Evolutionary conservation across 1,140 invertebrate species (phyloP).

Genomic region (Hermatobates lingyangjiaoensis): DNA sequence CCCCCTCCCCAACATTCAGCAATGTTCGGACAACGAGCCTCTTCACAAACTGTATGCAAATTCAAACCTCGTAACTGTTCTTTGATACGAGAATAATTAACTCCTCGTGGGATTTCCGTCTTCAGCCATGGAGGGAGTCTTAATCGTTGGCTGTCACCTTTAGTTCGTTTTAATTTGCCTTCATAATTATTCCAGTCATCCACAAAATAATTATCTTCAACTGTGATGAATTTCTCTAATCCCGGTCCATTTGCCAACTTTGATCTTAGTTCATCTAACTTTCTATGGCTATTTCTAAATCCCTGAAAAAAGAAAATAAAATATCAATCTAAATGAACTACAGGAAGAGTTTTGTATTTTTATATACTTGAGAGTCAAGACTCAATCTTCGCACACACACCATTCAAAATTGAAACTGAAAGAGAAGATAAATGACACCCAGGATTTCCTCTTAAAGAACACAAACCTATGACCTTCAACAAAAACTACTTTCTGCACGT

Average conservation of each 20-base stretch:
- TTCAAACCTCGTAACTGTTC: constrained; percentile 71
- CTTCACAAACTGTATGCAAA: constrained; percentile 94
- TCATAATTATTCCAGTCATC: constrained; percentile 42
- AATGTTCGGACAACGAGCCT: constrained; percentile 97
- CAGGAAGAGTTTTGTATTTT: no score
- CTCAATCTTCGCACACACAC: no score
- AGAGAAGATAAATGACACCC: no score
- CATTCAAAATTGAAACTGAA: no score
- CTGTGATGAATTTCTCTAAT: constrained; percentile 35
- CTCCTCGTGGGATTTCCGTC: constrained; percentile 76
- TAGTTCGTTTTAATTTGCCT: constrained; percentile 65
- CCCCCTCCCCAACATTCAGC: constrained; percentile 99
- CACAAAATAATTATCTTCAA: not conserved
- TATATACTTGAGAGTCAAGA: no score
- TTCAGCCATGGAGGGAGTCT: constrained; percentile 94
- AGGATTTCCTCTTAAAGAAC: no score
- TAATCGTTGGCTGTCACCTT: constrained; percentile 59
- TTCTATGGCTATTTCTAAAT: not conserved
- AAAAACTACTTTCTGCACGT: no score
- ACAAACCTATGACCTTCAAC: no score
- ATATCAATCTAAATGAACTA: no score
- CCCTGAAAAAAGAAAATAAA: not conserved
- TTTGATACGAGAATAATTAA: constrained; percentile 72
- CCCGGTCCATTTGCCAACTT: constrained; percentile 38
- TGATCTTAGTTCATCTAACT: constrained; percentile 25